Evolutionary conservation across 92 coral and sea anemone species (phyloP), one percentile per base, ranked within the genome.

Genomic region (Parazoanthus darwini): DNA sequence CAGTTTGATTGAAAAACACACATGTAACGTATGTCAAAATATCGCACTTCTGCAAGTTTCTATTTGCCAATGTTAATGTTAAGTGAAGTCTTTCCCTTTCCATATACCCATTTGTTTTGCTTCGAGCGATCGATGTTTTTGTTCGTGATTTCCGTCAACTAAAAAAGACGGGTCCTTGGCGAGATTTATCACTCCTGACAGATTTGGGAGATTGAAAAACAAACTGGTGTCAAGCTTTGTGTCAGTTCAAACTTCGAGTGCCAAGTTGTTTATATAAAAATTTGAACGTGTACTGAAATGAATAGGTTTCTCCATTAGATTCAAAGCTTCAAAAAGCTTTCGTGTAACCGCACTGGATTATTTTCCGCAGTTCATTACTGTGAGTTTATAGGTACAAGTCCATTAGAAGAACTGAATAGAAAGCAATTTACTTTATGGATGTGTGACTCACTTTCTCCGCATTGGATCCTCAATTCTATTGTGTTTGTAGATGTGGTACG

Each of bases 1-100:
- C 94, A 94, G 90, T 78, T 91, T 88, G 91, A 94, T 91, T 94
- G 89, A 87, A 89, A 90, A 85, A 89, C 94, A 93, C 91, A 88
- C 90, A 92, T 90, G 93, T 82, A 89, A 88, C 94, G 93, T 88
- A 88, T 90, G 96, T 87, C 94, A 89, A 93, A 92, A 83, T 86
- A 91, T 78, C 86, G 85, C 78, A 88, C 91, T 89, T 91, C 86
- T 90, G 85, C 80, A 39, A 84, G 78, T 15, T 92, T 91, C 87
- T 88, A 90, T 91, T 94, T 91, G 76, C 98, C 86, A 90, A 91
- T 90, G 94, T 71, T 35, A 58, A 71, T 70, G 78, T 84, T 84
- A 71, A 84, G 74, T 71, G 25, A 35, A 71, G 66, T 54, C 37
- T 46, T 39, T 71, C 43, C 87, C 67, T 68, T 84, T 84, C 67